Base-by-base conservation (phyloP, 2,113 vertebrate genomes). In the Leptobrachium ailaonicum region DNA sequence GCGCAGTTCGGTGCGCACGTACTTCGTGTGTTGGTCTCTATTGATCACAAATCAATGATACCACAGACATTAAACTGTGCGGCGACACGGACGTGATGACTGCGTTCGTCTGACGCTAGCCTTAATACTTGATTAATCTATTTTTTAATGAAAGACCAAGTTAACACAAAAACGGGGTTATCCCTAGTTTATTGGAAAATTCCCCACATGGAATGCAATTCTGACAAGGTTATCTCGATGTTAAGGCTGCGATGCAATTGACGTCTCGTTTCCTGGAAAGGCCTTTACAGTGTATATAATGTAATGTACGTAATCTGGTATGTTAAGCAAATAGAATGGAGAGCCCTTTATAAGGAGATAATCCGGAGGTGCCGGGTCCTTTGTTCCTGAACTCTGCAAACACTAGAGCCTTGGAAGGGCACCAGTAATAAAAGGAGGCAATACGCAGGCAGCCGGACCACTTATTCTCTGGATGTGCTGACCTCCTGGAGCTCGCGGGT, bases 151-250 rank as follows among this genome's bases (percentile, higher is more conserved):
- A 32, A 32, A 32, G 20, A 32, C 0, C 20, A 32, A 32, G 20
- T 32, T 32, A 32, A 32, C 20, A 32, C 20, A 32, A 32, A 32
- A 32, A 32, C 20, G 20, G 20, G 20, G 20, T 32, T 32, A 32
- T 32, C 20, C 20, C 20, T 32, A 32, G 20, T 32, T 32, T 32
- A 32, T 32, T 32, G 20, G 20, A 32, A 32, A 32, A 32, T 32
- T 32, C 20, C 20, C 20, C 20, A 32, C 20, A 32, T 50, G 4
- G 4, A 50, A 50, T 74, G 47, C 45, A 63, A 73, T 80, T 66
- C 11, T 42, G 78, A 73, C 62, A 80, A 73, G 78, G 78, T 80
- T 80, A 73, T 80, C 78, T 67, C 1, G 12, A 14, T 80, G 62
- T 80, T 64, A 44, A n/a, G 63, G 47, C 63, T 53, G 41, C 20